Base-by-base conservation (phyloP, 2,888 invertebrate species). In the Brachylomia viminalis region DNA sequence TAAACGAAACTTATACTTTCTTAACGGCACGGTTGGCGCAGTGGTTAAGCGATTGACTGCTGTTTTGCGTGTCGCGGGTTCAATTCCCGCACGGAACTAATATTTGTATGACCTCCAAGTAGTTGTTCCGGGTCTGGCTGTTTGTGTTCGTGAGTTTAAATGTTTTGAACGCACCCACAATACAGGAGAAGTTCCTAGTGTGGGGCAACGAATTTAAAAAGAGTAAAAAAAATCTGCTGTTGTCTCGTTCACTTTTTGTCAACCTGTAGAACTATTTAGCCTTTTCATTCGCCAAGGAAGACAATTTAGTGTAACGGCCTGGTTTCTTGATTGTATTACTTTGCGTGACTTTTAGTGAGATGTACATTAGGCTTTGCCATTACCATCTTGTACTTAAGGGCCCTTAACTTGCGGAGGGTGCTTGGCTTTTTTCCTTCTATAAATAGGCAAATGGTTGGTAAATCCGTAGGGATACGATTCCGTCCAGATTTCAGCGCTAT, bases 401-500 rank as follows among this genome's bases (percentile, higher is more conserved):
- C 58, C 8, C 49, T 68, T 69, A 49, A 70, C 52, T 56, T 45
- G 15, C 2, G 38, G 23, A 52, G 61, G 45, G 61, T 49, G 45
- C 23, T 74, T 56, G 47, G 45, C 17, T 27, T 65, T 38, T 79
- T 68, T 58, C 62, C 33, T 42, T n/a, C 27, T 71, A 71, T 71
- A 72, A 47, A 64, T 64, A 77, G 49, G 23, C 64, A 47, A 47
- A 65, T 71, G 49, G 72, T 75, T 38, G 38, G 68, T 30, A 27
- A 58, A 66, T 76, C 65, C 58, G 23, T 6, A 38, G 38, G 65
- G 68, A 69, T 80, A 64, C 67, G 58, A 84, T 77, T 75, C 59
- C 49, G 61, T 56, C 33, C 58, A 69, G 76, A 81, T 85, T 75
- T 68, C 27, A 64, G 47, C 52, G 38, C 77, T 77, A 75, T 87